Conservation (phyloP, 2,888 invertebrate genomes). For the Tridacna gigas region DNA sequence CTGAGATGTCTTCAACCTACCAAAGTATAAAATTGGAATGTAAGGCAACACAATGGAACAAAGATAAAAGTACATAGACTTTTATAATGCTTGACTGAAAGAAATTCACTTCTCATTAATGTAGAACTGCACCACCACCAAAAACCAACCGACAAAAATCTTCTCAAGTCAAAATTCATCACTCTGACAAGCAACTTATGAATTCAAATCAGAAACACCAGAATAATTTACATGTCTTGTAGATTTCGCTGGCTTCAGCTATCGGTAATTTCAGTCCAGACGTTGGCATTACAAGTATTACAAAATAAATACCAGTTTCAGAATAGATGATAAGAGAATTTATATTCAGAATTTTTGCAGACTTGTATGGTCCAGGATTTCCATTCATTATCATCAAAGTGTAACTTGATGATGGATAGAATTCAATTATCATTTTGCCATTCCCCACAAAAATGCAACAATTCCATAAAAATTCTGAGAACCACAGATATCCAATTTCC, state of each 20-base stretch:
- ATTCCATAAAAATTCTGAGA: background rate
- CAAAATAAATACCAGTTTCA: constrained; percentile 61
- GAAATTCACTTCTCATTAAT: constrained; percentile 2
- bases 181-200: constrained; percentile 48
- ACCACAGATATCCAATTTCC: too few relatives aligned
- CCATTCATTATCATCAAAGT: constrained; percentile 58
- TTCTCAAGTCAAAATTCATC: constrained; percentile 25
- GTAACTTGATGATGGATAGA: constrained; percentile 50
- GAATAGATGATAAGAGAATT: constrained; percentile 59
- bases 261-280: constrained; percentile 51
- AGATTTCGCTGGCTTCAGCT: constrained; percentile 39
- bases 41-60: background rate
- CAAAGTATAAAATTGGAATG: background rate
- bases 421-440: constrained; percentile 51
- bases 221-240: constrained; percentile 65
- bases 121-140: background rate
- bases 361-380: constrained; percentile 53
- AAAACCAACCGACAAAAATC: constrained; percentile 14
- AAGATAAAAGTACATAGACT: background rate
- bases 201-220: constrained; percentile 57
- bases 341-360: constrained; percentile 59
- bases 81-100: too few relatives aligned
- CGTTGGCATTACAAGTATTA: constrained; percentile 58
- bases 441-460: background rate
- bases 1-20: too few relatives aligned